Evolutionary conservation across 2,797 vertebrate species (phyloP).

Genomic region (Lycodopsis pacificus): DNA sequence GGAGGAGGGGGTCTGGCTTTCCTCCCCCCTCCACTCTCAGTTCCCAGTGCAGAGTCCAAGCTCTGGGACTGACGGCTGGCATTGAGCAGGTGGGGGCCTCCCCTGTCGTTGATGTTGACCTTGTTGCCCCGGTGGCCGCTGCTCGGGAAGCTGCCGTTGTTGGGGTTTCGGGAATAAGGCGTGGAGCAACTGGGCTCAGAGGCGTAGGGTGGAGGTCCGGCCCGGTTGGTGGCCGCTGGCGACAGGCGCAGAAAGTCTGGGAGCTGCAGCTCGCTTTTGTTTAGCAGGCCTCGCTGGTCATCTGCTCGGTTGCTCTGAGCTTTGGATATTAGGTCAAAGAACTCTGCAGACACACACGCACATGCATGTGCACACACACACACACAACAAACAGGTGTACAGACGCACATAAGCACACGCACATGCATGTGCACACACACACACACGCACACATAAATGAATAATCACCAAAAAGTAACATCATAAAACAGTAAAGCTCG

Average conservation of each 20-base stretch:
- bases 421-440: conserved; percentile 16
- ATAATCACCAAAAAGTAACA: conserved; percentile 24
- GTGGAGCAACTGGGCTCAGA: conserved; percentile 80
- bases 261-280: conserved; percentile 95
- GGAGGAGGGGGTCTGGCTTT: conserved; percentile 75
- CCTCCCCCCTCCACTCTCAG: conserved; percentile 80
- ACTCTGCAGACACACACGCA: conserved; percentile 84
- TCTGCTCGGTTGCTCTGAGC: conserved; percentile 98
- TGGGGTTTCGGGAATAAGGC: conserved; percentile 68
- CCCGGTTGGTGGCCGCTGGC: conserved; percentile 52
- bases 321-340: conserved; percentile 99
- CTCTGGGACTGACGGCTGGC: conserved; percentile 83
- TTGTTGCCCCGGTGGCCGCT: conserved; percentile 66
- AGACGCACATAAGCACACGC: conserved; percentile 25
- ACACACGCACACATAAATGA: conserved; percentile 42
- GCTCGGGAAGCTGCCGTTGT: conserved; percentile 71
- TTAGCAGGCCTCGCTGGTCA: conserved; percentile 98
- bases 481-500: conserved; percentile 17
- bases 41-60: conserved; percentile 81
- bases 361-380: conserved; percentile 50
- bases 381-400: conserved; percentile 9
- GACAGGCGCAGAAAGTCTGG: conserved; percentile 95
- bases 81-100: conserved; percentile 67
- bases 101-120: conserved; percentile 62
- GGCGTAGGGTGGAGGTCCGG: conserved; percentile 45